phyloP scores from a whole-genome alignment of 2,113 vertebrate genomes.

The Halichoerus grypus region DNA sequence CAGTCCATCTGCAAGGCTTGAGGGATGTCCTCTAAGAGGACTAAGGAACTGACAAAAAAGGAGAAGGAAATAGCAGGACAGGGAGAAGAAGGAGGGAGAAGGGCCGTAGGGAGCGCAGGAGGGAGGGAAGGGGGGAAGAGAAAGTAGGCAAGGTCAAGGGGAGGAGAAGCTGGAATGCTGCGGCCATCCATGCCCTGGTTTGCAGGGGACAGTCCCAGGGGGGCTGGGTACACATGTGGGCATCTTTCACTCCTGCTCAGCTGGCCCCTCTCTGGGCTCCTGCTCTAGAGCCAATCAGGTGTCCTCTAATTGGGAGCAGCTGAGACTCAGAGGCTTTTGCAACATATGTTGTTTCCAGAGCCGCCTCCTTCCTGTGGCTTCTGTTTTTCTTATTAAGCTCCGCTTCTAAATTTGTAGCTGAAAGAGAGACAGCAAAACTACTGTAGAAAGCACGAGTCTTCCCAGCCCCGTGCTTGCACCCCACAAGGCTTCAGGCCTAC shows the following conservation, averaged over 20 bases:
- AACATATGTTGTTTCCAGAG: neutral
- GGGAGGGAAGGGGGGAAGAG: neutral
- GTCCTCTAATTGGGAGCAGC: neutral
- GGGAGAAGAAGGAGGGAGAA: neutral
- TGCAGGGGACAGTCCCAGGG: neutral
- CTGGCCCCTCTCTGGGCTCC: neutral
- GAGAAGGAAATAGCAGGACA: neutral
- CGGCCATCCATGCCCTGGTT: neutral
- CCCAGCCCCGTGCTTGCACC: neutral
- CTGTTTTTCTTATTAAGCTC: slow-evolving; percentile 7
- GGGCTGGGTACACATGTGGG: neutral
- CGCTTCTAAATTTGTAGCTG: neutral
- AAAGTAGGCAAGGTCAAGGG: neutral
- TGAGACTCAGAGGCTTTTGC: neutral
- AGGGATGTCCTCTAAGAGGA: neutral
- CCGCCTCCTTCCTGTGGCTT: neutral
- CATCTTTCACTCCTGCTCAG: neutral
- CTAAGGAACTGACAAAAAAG: neutral
- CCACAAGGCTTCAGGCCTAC: neutral
- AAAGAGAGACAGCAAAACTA: neutral
- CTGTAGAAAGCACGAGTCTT: neutral
- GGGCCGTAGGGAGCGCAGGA: neutral
- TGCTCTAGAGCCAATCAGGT: neutral
- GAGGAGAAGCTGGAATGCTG: accelerated
- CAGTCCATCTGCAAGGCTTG: neutral